Percentiles rank a stretch among this genome's conserved stretches.
These are phyloP conservation scores for Rhamnusium bicolor DNA, from an alignment of 2,888 invertebrate species.

Conservation along the genomic window DNA sequence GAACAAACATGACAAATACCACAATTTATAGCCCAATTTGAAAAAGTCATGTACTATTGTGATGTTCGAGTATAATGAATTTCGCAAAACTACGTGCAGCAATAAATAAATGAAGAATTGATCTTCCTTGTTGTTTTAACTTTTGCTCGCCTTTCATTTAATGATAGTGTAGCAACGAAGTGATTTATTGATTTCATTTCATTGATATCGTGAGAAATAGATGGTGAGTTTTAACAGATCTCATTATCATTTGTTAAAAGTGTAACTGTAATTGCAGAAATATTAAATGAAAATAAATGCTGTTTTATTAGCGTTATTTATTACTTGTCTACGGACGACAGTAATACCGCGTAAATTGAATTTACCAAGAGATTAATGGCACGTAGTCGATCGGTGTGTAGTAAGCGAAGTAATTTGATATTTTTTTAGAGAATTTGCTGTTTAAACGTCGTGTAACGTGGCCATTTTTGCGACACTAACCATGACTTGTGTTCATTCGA, in stretches of 20 bases:
- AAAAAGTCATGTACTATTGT: neutral
- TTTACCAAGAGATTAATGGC: slow-evolving; percentile 7
- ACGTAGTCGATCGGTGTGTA: neutral
- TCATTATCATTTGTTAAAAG: slow-evolving; percentile 9
- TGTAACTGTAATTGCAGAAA: slow-evolving; percentile 9
- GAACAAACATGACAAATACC: neutral
- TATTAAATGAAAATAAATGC: slow-evolving; percentile 1
- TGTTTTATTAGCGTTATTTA: slow-evolving; percentile 11
- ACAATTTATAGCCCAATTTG: slow-evolving; percentile 2
- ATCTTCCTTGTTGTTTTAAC: neutral
- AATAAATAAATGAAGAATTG: slow-evolving; percentile 10
- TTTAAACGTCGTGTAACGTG: slow-evolving; percentile 20
- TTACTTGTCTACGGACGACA: neutral
- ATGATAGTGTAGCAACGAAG: neutral
- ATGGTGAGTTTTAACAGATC: neutral
- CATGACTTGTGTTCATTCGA: slow-evolving; percentile 46
- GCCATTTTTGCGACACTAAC: slow-evolving; percentile 41
- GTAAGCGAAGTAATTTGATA: neutral
- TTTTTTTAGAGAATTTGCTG: slow-evolving; percentile 13
- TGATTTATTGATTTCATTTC: slow-evolving; percentile 17
- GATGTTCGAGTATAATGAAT: neutral
- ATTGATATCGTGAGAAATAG: slow-evolving; percentile 11
- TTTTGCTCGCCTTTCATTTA: neutral
- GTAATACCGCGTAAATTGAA: neutral
- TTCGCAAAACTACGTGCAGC: slow-evolving; percentile 14